Evolutionary conservation across 2,888 invertebrate genomes (phyloP).

Genomic region (Parnassius smintheus): DNA sequence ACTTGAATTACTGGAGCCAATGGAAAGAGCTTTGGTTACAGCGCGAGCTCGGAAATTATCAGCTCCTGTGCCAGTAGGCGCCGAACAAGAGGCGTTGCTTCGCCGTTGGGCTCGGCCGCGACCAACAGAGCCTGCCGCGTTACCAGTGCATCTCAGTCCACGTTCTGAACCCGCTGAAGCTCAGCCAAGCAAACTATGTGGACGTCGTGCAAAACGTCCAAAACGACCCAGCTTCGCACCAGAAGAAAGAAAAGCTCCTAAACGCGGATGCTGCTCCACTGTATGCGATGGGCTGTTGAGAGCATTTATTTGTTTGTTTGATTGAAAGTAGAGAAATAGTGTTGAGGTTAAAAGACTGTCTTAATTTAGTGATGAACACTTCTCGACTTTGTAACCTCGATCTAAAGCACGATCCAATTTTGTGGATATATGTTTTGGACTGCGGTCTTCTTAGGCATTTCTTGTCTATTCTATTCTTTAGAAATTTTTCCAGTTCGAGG

Average conservation of each 20-base stretch:
- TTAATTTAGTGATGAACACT: neutral
- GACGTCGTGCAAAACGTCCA: conserved; percentile 59
- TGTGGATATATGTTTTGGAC: neutral
- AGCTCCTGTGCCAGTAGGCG: conserved; percentile 70
- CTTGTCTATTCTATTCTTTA: no score
- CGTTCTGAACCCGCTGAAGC: conserved; percentile 65
- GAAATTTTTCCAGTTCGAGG: neutral
- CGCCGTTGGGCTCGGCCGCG: conserved; percentile 71
- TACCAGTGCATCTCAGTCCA: conserved; percentile 68
- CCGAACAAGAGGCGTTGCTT: conserved; percentile 68
- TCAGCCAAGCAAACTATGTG: conserved; percentile 60
- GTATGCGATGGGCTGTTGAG: conserved; percentile 75
- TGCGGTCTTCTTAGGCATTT: neutral
- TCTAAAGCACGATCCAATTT: no score
- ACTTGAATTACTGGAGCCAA: conserved; percentile 68
- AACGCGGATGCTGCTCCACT: conserved; percentile 72
- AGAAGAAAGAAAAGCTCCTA: conserved; percentile 51
- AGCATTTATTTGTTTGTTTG: conserved; percentile 78
- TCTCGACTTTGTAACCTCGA: neutral
- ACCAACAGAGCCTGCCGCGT: conserved; percentile 61
- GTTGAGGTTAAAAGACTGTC: conserved; percentile 5
- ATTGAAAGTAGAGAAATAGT: conserved; percentile 51
- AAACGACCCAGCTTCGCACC: conserved; percentile 69
- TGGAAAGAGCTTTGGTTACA: conserved; percentile 68
- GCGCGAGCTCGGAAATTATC: conserved; percentile 67